Evolutionary conservation across 2,797 vertebrate genomes (phyloP).

Genomic region (Gobionotothen gibberifrons): DNA sequence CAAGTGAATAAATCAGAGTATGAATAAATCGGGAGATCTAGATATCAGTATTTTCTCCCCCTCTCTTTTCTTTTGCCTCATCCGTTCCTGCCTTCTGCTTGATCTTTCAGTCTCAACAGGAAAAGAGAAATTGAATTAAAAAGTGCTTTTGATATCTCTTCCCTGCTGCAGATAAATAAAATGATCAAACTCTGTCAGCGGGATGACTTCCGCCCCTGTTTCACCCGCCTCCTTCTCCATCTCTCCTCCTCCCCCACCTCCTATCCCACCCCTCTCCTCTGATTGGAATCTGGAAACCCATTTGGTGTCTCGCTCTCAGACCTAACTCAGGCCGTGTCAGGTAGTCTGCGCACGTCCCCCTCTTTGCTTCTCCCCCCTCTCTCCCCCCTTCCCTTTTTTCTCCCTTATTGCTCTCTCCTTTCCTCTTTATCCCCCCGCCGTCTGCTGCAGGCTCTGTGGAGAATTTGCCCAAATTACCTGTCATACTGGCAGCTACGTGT

Average conservation of each 20-base stretch:
- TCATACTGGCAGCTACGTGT: conserved; percentile 86
- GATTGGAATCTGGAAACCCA: conserved; percentile 85
- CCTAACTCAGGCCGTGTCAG: conserved; percentile 71
- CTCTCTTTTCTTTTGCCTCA: conserved; percentile 42
- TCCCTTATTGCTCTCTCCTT: conserved; percentile 71
- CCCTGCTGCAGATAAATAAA: conserved; percentile 79
- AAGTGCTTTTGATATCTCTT: conserved; percentile 81
- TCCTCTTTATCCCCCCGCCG: conserved; percentile 80
- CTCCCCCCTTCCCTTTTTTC: conserved; percentile 41
- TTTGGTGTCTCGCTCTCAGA: conserved; percentile 78
- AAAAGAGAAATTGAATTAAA: conserved; percentile 82
- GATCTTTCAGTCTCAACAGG: conserved; percentile 74
- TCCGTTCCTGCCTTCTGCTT: conserved; percentile 57
- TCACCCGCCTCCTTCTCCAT: conserved; percentile 46
- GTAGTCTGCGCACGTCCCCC: conserved; percentile 77
- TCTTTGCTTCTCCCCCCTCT: conserved; percentile 33
- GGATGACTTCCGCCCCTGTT: conserved; percentile 56
- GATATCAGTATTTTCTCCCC: conserved; percentile 28
- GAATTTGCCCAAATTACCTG: conserved; percentile 89
- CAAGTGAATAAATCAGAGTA: conserved; percentile 69
- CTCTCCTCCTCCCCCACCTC: conserved; percentile 42
- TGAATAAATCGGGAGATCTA: conserved; percentile 69
- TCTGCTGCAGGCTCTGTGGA: conserved; percentile 84
- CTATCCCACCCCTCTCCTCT: conserved; percentile 54
- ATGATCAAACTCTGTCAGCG: conserved; percentile 83